These are phyloP conservation scores for Climacteris rufus DNA, from an alignment of 2,113 vertebrate species.

Conservation along the genomic window DNA sequence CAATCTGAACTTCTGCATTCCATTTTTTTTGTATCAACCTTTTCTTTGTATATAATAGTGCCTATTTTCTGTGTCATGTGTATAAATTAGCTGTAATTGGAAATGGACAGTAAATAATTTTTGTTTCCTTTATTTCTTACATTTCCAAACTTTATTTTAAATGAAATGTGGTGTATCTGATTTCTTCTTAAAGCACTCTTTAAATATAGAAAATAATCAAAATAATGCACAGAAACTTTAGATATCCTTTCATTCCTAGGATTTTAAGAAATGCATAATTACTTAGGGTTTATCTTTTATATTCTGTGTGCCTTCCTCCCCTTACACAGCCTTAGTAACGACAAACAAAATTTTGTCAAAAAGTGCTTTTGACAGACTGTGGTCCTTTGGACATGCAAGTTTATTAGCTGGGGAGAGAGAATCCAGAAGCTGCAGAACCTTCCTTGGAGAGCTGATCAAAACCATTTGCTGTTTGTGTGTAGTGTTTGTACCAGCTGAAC, in stretches of 20 bases:
- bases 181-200: not conserved
- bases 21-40: not conserved
- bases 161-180: not conserved
- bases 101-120: not conserved
- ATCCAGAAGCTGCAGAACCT: not conserved
- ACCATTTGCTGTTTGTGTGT: not conserved
- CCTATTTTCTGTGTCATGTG: not conserved
- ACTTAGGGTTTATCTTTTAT: not conserved
- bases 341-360: not conserved
- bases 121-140: not conserved
- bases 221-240: not conserved
- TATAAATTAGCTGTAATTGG: not conserved
- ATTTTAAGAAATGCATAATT: not conserved
- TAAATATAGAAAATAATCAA: not conserved
- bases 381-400: accelerated
- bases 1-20: not conserved
- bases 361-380: not conserved
- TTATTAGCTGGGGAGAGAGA: not conserved
- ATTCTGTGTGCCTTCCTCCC: not conserved
- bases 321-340: not conserved
- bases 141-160: not conserved
- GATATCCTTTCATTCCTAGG: not conserved
- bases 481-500: not conserved
- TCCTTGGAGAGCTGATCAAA: not conserved
- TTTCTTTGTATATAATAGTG: not conserved